phyloP scores from a whole-genome alignment of 2,888 invertebrate genomes.

The Microctonus aethiopoides region DNA sequence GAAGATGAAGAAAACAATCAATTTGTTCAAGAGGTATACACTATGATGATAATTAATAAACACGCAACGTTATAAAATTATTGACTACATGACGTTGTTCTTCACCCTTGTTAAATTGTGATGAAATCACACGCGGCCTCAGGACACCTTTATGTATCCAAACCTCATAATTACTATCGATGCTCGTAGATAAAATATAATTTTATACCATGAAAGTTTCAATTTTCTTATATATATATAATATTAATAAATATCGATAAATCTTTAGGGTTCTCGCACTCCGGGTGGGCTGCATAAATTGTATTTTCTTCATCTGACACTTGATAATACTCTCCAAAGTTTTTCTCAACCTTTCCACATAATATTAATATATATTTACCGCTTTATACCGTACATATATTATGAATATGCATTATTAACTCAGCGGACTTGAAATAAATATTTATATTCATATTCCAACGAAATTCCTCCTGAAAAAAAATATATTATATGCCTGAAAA shows the following conservation, averaged over 20 bases:
- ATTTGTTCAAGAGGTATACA: background rate
- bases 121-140: slow-evolving; percentile 15
- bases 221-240: slow-evolving; percentile 35
- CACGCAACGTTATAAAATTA: slow-evolving; percentile 23
- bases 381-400: background rate
- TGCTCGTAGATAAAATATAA: slow-evolving; percentile 33
- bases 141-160: slow-evolving; percentile 33
- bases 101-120: slow-evolving; percentile 17
- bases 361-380: background rate
- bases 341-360: background rate
- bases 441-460: background rate
- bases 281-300: background rate
- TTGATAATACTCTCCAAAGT: background rate
- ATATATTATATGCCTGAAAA: background rate
- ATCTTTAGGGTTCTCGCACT: background rate
- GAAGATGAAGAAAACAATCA: background rate
- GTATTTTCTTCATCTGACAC: background rate
- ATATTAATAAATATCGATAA: slow-evolving; percentile 36
- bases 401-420: background rate
- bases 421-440: background rate
- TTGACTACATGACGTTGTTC: slow-evolving; percentile 14
- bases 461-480: background rate
- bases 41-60: slow-evolving; percentile 21
- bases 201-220: slow-evolving; percentile 33
- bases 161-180: slow-evolving; percentile 42